Conservation (phyloP, 2,797 vertebrate genomes). For the Cephalopachus bancanus region DNA sequence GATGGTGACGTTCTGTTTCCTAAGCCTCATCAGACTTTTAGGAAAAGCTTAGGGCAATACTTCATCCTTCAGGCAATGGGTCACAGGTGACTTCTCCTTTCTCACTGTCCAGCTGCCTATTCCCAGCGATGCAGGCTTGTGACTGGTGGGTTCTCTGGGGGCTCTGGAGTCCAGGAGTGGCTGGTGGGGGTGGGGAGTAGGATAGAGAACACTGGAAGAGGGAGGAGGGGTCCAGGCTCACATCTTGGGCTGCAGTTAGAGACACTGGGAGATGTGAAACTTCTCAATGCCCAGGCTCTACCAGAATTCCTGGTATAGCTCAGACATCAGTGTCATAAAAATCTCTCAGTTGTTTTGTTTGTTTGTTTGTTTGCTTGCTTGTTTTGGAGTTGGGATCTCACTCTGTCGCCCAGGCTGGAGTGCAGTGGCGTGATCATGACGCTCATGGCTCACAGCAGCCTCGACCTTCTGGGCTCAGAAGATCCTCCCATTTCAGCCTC, state of each 20-base stretch:
- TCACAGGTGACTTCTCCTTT: accelerated
- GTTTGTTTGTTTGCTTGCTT: too few species aligned
- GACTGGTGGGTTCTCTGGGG: background rate
- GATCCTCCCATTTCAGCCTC: too few species aligned
- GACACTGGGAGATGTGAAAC: background rate
- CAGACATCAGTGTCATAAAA: background rate
- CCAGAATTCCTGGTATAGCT: background rate
- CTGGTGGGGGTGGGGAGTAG: background rate
- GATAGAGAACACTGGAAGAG: background rate
- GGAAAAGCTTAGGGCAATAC: background rate
- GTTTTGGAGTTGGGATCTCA: too few species aligned
- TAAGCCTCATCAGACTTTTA: background rate
- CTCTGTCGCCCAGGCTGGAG: too few species aligned
- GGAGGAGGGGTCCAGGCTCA: too few species aligned
- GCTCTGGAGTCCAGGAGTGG: accelerated
- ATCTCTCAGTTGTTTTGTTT: too few species aligned
- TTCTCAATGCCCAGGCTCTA: too few species aligned
- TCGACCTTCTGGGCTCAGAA: too few species aligned
- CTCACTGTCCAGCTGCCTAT: too few species aligned
- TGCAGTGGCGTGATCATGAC: too few species aligned
- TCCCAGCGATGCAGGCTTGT: background rate
- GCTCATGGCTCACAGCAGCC: too few species aligned
- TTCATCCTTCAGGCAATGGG: accelerated
- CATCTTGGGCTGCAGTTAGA: background rate
- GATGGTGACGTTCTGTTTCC: background rate